Percentiles rank a stretch among this genome's conserved stretches.
These are phyloP conservation scores for Aplochiton taeniatus DNA, from an alignment of 2,797 vertebrate genomes.

Conservation along the genomic window DNA sequence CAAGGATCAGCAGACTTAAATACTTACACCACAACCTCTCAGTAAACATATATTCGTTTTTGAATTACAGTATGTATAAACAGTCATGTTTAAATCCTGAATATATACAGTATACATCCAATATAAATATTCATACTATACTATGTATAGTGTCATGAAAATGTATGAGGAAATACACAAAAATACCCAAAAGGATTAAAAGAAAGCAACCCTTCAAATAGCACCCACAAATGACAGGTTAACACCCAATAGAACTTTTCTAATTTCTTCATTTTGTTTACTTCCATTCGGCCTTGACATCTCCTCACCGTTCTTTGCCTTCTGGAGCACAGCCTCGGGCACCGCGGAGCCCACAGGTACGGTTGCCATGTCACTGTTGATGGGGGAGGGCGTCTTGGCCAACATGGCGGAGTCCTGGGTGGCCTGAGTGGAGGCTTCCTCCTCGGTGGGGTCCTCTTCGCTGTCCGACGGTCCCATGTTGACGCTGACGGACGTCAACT, in stretches of 20 bases:
- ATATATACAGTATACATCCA: too few relatives aligned
- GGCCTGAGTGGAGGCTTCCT: slow-evolving; percentile 54
- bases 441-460: slow-evolving; percentile 52
- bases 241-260: background rate
- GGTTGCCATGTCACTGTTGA: slow-evolving; percentile 18
- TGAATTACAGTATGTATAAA: too few relatives aligned
- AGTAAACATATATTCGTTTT: too few relatives aligned
- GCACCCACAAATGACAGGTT: too few relatives aligned
- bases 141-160: too few relatives aligned
- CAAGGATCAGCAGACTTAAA: background rate
- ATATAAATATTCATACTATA: too few relatives aligned
- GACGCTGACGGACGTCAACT: slow-evolving; percentile 32
- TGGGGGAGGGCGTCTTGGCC: slow-evolving; percentile 29
- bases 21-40: background rate
- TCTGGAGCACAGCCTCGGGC: background rate
- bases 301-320: background rate
- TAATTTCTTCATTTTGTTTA: too few relatives aligned
- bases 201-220: too few relatives aligned
- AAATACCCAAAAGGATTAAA: too few relatives aligned
- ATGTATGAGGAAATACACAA: too few relatives aligned
- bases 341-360: slow-evolving; percentile 9
- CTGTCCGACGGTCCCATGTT: slow-evolving; percentile 49
- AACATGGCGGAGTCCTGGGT: slow-evolving; percentile 24
- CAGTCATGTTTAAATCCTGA: too few relatives aligned
- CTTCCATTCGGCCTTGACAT: background rate